Evolutionary conservation across 2,888 invertebrate genomes (phyloP).

Genomic region (Diaperis boleti): DNA sequence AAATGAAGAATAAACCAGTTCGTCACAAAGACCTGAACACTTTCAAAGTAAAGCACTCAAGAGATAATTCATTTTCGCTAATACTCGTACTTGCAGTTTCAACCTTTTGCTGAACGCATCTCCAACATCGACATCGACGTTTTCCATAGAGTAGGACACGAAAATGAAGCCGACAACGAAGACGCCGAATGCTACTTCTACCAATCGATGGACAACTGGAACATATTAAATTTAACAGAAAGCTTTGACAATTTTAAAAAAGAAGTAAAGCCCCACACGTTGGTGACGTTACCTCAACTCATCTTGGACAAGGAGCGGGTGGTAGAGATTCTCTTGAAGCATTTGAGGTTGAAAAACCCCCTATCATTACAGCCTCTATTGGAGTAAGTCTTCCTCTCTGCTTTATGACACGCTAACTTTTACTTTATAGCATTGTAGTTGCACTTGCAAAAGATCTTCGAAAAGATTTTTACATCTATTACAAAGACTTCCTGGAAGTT

Average conservation of each 20-base stretch:
- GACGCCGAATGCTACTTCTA: slow-evolving; percentile 84
- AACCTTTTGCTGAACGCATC: slow-evolving; percentile 89
- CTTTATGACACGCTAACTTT: not conserved
- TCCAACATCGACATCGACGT: slow-evolving; percentile 89
- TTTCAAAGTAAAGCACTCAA: slow-evolving; percentile 74
- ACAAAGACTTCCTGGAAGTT: slow-evolving; percentile 79
- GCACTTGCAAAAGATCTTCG: slow-evolving; percentile 89
- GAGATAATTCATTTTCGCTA: not conserved
- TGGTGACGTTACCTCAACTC: slow-evolving; percentile 87
- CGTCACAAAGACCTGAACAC: slow-evolving; percentile 83
- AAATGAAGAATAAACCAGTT: slow-evolving; percentile 78
- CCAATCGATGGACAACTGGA: slow-evolving; percentile 89
- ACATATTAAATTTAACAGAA: slow-evolving; percentile 86
- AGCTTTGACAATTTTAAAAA: slow-evolving; percentile 83
- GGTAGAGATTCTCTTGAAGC: slow-evolving; percentile 77
- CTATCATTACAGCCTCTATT: slow-evolving; percentile 84
- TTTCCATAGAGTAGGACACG: slow-evolving; percentile 85
- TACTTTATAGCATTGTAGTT: slow-evolving; percentile 77
- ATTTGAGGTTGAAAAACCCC: slow-evolving; percentile 78
- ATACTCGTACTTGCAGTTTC: slow-evolving; percentile 72
- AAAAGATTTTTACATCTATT: slow-evolving; percentile 90
- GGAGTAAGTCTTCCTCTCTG: slow-evolving; percentile 75
- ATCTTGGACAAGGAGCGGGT: slow-evolving; percentile 84
- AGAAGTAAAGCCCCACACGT: slow-evolving; percentile 73
- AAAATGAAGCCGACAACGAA: slow-evolving; percentile 76